Evolutionary conservation across 2,888 invertebrate genomes (phyloP).

Genomic region (Osmoderma eremita): DNA sequence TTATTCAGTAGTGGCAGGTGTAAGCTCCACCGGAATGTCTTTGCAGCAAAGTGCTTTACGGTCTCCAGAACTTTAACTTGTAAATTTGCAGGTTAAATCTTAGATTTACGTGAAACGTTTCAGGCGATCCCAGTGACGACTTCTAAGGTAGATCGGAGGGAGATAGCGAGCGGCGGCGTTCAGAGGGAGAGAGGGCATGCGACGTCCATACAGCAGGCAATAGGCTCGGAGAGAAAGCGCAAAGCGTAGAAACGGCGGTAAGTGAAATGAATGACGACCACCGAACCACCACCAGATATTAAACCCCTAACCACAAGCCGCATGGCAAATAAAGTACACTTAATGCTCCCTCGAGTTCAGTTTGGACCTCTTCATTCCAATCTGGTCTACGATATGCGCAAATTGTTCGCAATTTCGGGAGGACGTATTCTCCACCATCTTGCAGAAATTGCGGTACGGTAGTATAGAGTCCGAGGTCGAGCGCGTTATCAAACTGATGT

Average conservation of each 20-base stretch:
- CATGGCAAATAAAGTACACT: slow-evolving; percentile 63
- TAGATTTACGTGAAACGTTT: slow-evolving; percentile 34
- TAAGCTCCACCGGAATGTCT: slow-evolving; percentile 21
- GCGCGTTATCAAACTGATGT: slow-evolving; percentile 29
- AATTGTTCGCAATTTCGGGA: slow-evolving; percentile 43
- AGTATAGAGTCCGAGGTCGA: slow-evolving; percentile 1
- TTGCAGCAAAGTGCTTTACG: slow-evolving; percentile 39
- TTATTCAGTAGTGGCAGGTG: slow-evolving; percentile 23
- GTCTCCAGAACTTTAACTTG: slow-evolving; percentile 29
- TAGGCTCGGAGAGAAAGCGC: slow-evolving; percentile 55
- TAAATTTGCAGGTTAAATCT: slow-evolving; percentile 40
- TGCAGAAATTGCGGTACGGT: slow-evolving; percentile 31
- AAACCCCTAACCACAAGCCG: slow-evolving; percentile 61
- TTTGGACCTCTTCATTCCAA: slow-evolving; percentile 54
- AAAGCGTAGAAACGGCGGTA: slow-evolving; percentile 51
- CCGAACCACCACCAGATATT: slow-evolving; percentile 63
- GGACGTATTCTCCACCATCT: slow-evolving; percentile 35
- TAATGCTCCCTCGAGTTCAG: slow-evolving; percentile 57
- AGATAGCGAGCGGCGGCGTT: slow-evolving; percentile 20
- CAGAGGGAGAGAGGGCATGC: slow-evolving; percentile 39
- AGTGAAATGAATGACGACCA: slow-evolving; percentile 63
- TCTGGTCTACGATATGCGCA: slow-evolving; percentile 49
- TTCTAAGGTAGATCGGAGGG: slow-evolving; percentile 18
- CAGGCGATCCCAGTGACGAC: slow-evolving; percentile 23
- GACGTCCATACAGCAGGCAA: slow-evolving; percentile 58